Conservation (phyloP, 2,888 invertebrate species). For the Xestia xanthographa region DNA sequence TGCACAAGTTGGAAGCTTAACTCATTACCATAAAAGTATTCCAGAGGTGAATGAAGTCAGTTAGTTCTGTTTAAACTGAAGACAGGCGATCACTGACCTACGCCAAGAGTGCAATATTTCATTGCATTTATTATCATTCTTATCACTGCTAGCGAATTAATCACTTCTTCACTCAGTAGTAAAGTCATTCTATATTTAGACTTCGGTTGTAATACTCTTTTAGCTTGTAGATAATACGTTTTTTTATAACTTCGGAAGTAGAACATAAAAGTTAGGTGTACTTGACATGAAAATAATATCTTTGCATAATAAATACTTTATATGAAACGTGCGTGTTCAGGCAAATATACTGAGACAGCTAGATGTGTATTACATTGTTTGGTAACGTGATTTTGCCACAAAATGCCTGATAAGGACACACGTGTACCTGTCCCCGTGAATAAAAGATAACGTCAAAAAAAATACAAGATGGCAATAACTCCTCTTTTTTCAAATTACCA, state of each 20-base stretch:
- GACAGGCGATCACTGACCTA: constrained; percentile 75
- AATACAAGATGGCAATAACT: background rate
- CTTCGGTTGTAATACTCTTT: constrained; percentile 6
- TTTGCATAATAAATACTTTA: constrained; percentile 36
- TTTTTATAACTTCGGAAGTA: constrained; percentile 30
- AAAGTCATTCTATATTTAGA: constrained; percentile 47
- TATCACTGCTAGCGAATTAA: constrained; percentile 60
- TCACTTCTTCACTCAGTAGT: constrained; percentile 39
- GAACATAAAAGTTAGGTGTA: constrained; percentile 24
- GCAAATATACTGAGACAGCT: constrained; percentile 21
- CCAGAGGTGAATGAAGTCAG: constrained; percentile 38
- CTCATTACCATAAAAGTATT: constrained; percentile 49
- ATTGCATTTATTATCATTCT: constrained; percentile 67
- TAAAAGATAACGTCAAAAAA: constrained; percentile 26
- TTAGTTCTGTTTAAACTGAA: constrained; percentile 41
- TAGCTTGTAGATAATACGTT: background rate
- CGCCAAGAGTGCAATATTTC: constrained; percentile 69
- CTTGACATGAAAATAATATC: constrained; percentile 30
- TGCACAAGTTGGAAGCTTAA: constrained; percentile 26
- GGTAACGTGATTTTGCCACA: constrained; percentile 6
- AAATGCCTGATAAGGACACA: background rate
- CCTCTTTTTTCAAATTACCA: background rate
- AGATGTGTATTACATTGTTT: constrained; percentile 19
- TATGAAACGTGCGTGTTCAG: constrained; percentile 34
- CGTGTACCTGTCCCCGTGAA: constrained; percentile 14